Conservation (phyloP, 53 echinoderm and acorn worm genomes). For the Holothuria scabra region DNA sequence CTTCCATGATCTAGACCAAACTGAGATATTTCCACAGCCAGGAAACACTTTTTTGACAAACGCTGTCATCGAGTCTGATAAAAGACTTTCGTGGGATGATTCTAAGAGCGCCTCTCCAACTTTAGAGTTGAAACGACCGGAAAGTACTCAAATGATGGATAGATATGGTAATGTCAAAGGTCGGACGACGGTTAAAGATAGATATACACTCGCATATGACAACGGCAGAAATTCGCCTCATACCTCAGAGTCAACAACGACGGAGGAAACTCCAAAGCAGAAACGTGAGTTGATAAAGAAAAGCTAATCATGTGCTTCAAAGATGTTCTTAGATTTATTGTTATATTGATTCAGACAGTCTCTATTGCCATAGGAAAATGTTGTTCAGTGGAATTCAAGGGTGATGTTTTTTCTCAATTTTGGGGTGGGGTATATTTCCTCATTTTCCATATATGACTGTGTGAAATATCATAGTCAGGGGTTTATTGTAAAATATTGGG, state of each 20-base stretch:
- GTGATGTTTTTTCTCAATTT: no score
- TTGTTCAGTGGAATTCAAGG: no score
- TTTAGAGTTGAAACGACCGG: constrained; percentile 27
- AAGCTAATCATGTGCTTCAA: no score
- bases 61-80: constrained; percentile 58
- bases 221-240: constrained; percentile 25
- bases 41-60: constrained; percentile 51
- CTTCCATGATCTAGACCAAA: constrained; percentile 67
- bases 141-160: constrained; percentile 69
- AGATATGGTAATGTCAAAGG: constrained; percentile 81
- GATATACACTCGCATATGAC: constrained; percentile 68
- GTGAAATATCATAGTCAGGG: no score
- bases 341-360: no score
- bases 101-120: constrained; percentile 7
- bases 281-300: constrained; percentile 21
- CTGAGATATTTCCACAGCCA: constrained; percentile 13
- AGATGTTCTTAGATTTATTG: no score
- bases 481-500: no score
- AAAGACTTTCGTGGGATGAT: constrained; percentile 32
- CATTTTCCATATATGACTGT: no score
- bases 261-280: constrained; percentile 27
- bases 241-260: constrained; percentile 20
- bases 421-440: no score
- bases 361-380: no score
- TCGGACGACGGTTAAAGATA: constrained; percentile 74